Base-by-base conservation (phyloP, 2,113 vertebrate species). In the Origma solitaria region DNA sequence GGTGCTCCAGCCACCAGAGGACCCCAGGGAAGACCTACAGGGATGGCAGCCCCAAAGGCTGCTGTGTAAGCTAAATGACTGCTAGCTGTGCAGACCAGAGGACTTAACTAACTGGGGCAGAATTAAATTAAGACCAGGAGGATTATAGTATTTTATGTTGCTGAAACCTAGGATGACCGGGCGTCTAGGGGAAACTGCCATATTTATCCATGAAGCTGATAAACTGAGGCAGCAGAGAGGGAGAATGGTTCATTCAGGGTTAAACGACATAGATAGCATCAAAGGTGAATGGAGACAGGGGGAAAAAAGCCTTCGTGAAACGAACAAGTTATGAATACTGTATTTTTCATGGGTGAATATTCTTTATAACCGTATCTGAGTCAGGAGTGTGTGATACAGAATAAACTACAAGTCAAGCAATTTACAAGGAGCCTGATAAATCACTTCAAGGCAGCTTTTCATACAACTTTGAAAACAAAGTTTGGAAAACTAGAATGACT, bases 81-180 rank as follows among this genome's bases (percentile, higher is more conserved):
- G 21, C 77, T 85, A 88, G 65, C 72, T 87, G 72, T 10, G 5
- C 45, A 79, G 30, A 86, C 37, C 50, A 38, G 44, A 85, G 27
- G 40, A 79, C 56, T 82, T 91, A 71, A 54, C 79, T 94, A 95
- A 90, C 38, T 93, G 31, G 76, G 86, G 75, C 47, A 95, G 88
- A 97, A 97, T 82, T 93, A 93, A 95, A 84, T 86, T 71, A 70
- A 93, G 96, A 90, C n/a, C 23, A 91, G 81, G 17, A 92, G 66
- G 73, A 96, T 96, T 86, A 95, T 28, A 77, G 82, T 61, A 89
- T 87, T 86, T 87, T 37, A 50, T 72, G 62, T 42, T 71, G 86
- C 45, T 94, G 72, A 86, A 95, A 91, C 53, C 73, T 56, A 83
- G 86, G 73, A 75, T 90, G 87, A 94, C 88, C 6, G 11, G 61